Evolutionary conservation across 30 jellyfish, hydroid and myxozoan species (phyloP), one percentile per base, ranked within the genome.

Genomic region (Pelagia noctiluca): DNA sequence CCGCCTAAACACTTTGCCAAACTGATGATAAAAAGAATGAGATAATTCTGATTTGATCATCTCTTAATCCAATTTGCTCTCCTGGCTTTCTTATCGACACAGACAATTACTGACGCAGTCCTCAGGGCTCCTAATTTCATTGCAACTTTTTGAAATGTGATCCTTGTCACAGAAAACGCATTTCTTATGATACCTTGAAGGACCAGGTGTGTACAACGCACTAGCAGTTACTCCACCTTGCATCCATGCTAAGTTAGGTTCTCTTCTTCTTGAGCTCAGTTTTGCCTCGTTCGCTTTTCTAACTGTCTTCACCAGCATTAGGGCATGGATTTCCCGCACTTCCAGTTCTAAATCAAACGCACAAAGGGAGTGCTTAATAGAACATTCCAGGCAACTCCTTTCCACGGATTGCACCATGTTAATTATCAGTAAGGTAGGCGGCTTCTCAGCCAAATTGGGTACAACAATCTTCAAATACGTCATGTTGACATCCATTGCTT

Each of bases 151-250:
- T 22, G 79, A 18, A 3, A 22, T 65, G 8, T 66, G 8, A 3
- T 66, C 79, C 29, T 25, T 65, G 3, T 31, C 35, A 22, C 79
- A 66, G 35, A 22, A 66, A 8, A 38, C 75, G 28, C 83, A 71
- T 42, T 31, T 35, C 25, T 66, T 25, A 8, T 66, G 18, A n/a
- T n/a, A n/a, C n/a, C n/a, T n/a, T 4, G 31, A 10, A 3, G 57
- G 18, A 3, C 26, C 61, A 31, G 79, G 26, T 10, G 61, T n/a
- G 23, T n/a, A 25, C 61, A 60, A 26, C 12, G 72, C 72, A 60
- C 72, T 60, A 4, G 72, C 72, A n/a, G 72, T 4, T 60, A 10
- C 8, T 18, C 53, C 32, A 25, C 67, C 64, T 61, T 13, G 74
- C 22, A 18, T 66, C 12, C 79, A 5, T 21, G 8, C 61, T 12